These are phyloP conservation scores for Heterohyrax brucei DNA, from an alignment of 2,797 vertebrate species.

Conservation along the genomic window DNA sequence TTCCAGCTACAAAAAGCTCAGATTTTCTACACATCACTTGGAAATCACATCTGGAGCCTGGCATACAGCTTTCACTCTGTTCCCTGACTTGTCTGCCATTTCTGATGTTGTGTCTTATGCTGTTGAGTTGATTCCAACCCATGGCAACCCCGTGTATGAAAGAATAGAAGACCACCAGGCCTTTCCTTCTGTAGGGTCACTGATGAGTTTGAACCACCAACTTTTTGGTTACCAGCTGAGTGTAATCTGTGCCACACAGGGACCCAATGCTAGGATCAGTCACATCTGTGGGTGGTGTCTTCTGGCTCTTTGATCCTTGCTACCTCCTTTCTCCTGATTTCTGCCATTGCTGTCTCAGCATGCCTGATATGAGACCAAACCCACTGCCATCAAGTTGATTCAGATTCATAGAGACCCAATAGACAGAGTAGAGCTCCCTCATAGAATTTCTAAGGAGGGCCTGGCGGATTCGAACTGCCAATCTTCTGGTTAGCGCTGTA, in stretches of 20 bases:
- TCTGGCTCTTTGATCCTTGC: not conserved
- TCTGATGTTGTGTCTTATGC: too few relatives aligned
- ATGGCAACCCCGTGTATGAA: too few relatives aligned
- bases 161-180: not conserved
- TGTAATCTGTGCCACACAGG: not conserved
- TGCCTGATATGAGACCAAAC: not conserved
- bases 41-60: constrained; percentile 8
- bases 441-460: too few relatives aligned
- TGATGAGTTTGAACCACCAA: not conserved
- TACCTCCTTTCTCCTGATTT: not conserved
- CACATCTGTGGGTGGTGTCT: not conserved
- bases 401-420: too few relatives aligned
- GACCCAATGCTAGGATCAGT: not conserved
- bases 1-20: constrained; percentile 20
- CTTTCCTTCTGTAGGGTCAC: not conserved
- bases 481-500: too few relatives aligned
- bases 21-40: not conserved
- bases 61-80: not conserved
- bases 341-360: not conserved
- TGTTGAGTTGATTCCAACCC: too few relatives aligned
- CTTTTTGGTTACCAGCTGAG: not conserved
- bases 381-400: too few relatives aligned
- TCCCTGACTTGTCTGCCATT: not conserved
- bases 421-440: too few relatives aligned
- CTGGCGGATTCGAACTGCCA: too few relatives aligned